Percentiles rank a stretch among this genome's conserved stretches.
phyloP scores from a whole-genome alignment of 2,797 vertebrate genomes.

The Amniataba percoides region DNA sequence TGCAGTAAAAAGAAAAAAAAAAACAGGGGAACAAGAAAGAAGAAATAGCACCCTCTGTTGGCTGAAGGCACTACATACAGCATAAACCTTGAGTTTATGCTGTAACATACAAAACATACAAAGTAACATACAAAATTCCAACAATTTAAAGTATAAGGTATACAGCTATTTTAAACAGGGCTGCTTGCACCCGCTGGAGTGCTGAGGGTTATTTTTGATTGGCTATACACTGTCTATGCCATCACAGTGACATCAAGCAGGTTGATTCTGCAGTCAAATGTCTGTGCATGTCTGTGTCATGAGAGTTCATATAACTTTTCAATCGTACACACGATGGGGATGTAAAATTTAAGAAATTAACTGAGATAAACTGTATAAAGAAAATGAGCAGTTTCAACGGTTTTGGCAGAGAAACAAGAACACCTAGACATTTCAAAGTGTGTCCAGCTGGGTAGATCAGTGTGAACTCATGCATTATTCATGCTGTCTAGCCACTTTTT shows the following conservation, averaged over 20 bases:
- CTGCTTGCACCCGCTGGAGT: neutral
- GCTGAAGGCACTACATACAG: neutral
- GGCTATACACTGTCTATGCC: neutral
- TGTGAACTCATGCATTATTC: conserved; percentile 33
- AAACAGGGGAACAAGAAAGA: neutral
- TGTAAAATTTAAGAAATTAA: neutral
- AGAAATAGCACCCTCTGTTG: neutral
- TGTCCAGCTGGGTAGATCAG: neutral
- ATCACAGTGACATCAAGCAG: neutral
- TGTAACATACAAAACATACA: neutral
- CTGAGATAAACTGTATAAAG: neutral
- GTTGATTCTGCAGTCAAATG: neutral
- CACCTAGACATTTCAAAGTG: neutral
- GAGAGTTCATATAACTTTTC: neutral
- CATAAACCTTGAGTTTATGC: too few relatives aligned
- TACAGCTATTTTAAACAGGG: neutral
- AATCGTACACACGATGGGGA: neutral
- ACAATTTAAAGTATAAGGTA: neutral
- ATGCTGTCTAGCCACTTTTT: conserved; percentile 15
- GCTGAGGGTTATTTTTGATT: neutral
- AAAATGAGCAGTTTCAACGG: neutral
- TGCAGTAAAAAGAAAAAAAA: neutral
- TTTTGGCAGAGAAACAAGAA: neutral
- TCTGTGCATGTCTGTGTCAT: neutral
- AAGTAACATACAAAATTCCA: neutral